A percentile compares a stretch with the other conserved stretches of the same genome.
These are phyloP conservation scores for Coboldia fuscipes DNA, from an alignment of 1,140 invertebrate species.

Conservation along the genomic window DNA sequence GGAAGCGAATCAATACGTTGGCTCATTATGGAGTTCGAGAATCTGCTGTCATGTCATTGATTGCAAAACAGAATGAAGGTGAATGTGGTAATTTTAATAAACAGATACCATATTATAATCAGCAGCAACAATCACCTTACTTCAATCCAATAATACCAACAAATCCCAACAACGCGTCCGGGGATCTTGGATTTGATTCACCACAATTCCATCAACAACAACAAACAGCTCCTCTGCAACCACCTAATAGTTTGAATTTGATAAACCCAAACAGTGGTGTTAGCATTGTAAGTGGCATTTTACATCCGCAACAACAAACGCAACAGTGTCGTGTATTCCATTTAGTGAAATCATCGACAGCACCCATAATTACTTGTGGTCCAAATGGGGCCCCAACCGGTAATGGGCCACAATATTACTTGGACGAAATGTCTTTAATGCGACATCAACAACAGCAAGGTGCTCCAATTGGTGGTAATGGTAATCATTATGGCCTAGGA, in stretches of 20 bases:
- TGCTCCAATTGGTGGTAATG: slow-evolving; percentile 8
- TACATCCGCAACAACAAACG: too few relatives aligned
- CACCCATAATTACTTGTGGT: too few relatives aligned
- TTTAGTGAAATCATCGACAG: slow-evolving; percentile 52
- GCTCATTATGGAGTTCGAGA: slow-evolving; percentile 86
- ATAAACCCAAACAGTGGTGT: too few relatives aligned
- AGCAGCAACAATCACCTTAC: slow-evolving; percentile 52
- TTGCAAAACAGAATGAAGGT: slow-evolving; percentile 67
- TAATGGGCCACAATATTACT: too few relatives aligned
- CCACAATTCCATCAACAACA: slow-evolving; percentile 16
- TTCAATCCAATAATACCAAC: too few relatives aligned
- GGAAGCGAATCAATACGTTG: slow-evolving; percentile 80
- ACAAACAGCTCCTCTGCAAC: not conserved
- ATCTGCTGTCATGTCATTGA: slow-evolving; percentile 82
- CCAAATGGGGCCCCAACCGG: too few relatives aligned
- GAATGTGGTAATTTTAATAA: slow-evolving; percentile 46
- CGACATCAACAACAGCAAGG: slow-evolving; percentile 19
- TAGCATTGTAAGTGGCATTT: not conserved
- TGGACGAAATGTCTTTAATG: slow-evolving; percentile 21
- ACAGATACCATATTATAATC: slow-evolving; percentile 7
- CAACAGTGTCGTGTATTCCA: slow-evolving; percentile 40
- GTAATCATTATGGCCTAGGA: slow-evolving; percentile 4
- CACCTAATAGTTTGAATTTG: too few relatives aligned
- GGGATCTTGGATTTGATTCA: too few relatives aligned
- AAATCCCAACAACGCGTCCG: slow-evolving; percentile 53